Conservation (phyloP, 2,888 invertebrate species). For the Sicus ferrugineus region DNA sequence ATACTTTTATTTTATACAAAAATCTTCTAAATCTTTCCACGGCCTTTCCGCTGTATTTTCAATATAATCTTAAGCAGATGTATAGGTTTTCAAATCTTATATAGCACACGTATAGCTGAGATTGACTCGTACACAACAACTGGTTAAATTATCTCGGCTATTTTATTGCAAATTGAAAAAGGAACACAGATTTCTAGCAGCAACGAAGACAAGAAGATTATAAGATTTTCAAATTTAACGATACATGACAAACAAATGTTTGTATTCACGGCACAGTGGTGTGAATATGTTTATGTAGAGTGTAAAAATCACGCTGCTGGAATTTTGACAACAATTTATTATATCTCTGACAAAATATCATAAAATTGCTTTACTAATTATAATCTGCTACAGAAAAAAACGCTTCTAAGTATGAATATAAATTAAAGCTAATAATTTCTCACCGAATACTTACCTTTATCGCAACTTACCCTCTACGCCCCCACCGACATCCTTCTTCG, state of each 20-base stretch:
- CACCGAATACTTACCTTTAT: not conserved
- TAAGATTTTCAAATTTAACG: constrained; percentile 12
- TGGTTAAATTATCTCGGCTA: constrained; percentile 25
- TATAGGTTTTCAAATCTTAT: constrained; percentile 1
- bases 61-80: not conserved
- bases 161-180: constrained; percentile 37
- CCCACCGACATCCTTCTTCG: not conserved
- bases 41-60: no score
- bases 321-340: not conserved
- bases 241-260: not conserved
- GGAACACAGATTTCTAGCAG: not conserved
- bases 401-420: constrained; percentile 7
- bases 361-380: not conserved
- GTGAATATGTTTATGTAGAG: not conserved
- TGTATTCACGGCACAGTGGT: not conserved
- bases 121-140: not conserved
- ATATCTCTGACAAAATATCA: not conserved
- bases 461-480: not conserved
- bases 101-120: no score
- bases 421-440: constrained; percentile 20
- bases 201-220: not conserved
- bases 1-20: no score
- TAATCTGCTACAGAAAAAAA: not conserved
- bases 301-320: no score
- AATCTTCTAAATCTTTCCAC: no score